These are phyloP conservation scores for Chinchilla lanigera DNA, from an alignment of 2,113 vertebrate genomes.

Conservation along the genomic window DNA sequence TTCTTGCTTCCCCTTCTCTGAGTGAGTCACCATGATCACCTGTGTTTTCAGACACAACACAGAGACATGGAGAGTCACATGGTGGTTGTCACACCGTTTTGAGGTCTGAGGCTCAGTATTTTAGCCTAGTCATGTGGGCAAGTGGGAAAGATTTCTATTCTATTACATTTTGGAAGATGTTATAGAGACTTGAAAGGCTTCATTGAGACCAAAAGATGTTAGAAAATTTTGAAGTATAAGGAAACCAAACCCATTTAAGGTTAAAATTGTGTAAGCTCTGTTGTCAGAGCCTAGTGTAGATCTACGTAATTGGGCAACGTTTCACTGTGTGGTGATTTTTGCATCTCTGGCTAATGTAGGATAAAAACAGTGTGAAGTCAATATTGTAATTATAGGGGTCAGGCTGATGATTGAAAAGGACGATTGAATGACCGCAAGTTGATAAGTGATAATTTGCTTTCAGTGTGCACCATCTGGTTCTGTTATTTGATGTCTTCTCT, in stretches of 20 bases:
- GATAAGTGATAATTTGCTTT: neutral
- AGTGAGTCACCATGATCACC: neutral
- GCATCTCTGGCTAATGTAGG: neutral
- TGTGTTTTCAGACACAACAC: neutral
- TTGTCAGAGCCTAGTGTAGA: neutral
- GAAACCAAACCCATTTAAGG: neutral
- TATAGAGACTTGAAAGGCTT: neutral
- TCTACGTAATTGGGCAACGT: neutral
- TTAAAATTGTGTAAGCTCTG: neutral
- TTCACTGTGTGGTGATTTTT: neutral
- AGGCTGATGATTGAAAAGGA: neutral
- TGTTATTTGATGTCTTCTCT: conserved; percentile 4
- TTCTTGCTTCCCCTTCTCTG: neutral
- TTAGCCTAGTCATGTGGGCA: neutral
- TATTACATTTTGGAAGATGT: neutral
- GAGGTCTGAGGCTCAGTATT: neutral
- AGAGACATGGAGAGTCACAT: neutral
- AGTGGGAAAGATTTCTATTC: neutral
- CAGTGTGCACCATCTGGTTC: neutral
- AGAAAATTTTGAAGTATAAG: neutral
- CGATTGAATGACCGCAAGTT: neutral
- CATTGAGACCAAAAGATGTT: neutral
- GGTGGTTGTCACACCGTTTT: neutral
- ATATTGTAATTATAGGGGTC: neutral
- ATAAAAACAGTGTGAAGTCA: neutral